Evolutionary conservation across 2,113 vertebrate genomes (phyloP).

Genomic region (Eretmochelys imbricata): DNA sequence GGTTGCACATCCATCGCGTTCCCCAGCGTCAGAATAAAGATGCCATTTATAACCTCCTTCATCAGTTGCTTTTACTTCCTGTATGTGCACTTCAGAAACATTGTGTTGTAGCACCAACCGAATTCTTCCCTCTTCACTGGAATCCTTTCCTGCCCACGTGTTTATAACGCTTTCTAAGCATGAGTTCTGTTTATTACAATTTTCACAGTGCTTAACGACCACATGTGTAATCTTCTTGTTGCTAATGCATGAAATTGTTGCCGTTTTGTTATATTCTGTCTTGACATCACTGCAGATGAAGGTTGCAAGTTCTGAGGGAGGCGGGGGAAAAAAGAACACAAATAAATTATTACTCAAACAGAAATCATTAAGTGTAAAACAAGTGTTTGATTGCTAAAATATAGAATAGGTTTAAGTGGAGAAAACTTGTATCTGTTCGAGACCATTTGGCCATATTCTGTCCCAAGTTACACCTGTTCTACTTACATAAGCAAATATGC

Average conservation of each 20-base stretch:
- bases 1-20: fast-evolving
- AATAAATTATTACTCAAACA: background rate
- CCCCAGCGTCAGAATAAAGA: fast-evolving
- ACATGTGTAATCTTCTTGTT: background rate
- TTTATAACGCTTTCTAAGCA: fast-evolving
- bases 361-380: background rate
- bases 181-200: background rate
- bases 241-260: background rate
- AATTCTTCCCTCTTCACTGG: background rate
- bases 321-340: background rate
- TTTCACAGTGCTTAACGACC: background rate
- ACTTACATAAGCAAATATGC: background rate
- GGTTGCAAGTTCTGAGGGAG: background rate
- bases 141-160: fast-evolving
- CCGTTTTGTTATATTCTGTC: background rate
- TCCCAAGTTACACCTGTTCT: background rate
- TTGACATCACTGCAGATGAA: background rate
- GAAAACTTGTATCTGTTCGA: background rate
- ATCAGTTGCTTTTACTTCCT: background rate
- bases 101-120: fast-evolving
- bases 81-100: background rate
- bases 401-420: background rate
- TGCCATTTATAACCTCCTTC: background rate
- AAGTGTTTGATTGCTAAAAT: background rate
- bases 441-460: background rate